These are phyloP conservation scores for Augochlorella aurata DNA, from an alignment of 2,888 invertebrate species.

Conservation along the genomic window DNA sequence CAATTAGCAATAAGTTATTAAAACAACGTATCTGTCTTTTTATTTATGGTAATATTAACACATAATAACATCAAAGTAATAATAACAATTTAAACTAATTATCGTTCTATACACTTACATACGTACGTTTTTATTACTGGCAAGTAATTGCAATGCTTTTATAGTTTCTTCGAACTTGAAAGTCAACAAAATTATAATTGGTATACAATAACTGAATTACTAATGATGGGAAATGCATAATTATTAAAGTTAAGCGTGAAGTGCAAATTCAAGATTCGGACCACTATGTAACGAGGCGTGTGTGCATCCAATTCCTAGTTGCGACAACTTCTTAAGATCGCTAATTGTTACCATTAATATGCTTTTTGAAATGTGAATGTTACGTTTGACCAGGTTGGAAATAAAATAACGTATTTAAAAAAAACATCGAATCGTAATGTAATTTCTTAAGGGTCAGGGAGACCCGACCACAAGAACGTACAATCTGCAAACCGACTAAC, in stretches of 20 bases:
- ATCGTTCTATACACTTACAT: background rate
- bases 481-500: constrained; percentile 15
- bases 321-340: background rate
- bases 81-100: background rate
- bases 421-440: background rate
- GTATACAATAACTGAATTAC: background rate
- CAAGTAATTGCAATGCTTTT: background rate
- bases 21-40: background rate
- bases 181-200: background rate
- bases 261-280: background rate
- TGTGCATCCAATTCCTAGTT: background rate
- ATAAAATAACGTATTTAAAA: background rate
- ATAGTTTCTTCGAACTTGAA: background rate
- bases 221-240: background rate
- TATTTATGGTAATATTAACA: background rate
- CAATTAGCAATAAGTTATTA: background rate
- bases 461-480: constrained; percentile 16
- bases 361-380: background rate
- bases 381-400: background rate
- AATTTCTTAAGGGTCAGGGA: background rate
- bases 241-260: background rate
- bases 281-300: background rate
- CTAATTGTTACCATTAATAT: background rate
- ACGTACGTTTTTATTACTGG: background rate
- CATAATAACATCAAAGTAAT: background rate